A percentile compares a stretch with the other conserved stretches of the same genome.
These are phyloP conservation scores for Eulacestoma nigropectus DNA, from an alignment of 2,113 vertebrate genomes.

Conservation along the genomic window DNA sequence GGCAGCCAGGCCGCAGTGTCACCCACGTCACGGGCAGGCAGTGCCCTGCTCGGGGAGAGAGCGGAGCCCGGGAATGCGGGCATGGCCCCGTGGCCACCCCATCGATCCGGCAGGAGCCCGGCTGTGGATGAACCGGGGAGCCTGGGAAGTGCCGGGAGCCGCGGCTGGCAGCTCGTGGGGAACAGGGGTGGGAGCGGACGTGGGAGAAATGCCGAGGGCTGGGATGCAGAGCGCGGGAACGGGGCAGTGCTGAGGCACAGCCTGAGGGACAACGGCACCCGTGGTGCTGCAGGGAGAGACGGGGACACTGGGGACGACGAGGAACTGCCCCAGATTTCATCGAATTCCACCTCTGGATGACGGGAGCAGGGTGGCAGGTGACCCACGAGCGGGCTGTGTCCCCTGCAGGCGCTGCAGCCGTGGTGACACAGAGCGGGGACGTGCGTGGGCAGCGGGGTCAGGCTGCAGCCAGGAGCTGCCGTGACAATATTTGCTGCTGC, in stretches of 20 bases:
- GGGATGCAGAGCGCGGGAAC: neutral
- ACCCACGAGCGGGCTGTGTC: neutral
- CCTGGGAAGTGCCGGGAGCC: neutral
- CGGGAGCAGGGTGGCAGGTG: neutral
- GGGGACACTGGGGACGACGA: rapidly evolving
- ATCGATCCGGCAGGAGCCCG: neutral
- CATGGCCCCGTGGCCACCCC: neutral
- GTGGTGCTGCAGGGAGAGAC: rapidly evolving
- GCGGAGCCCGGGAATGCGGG: neutral
- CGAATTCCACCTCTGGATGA: rapidly evolving
- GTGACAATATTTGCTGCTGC: neutral
- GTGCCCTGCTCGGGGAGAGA: neutral
- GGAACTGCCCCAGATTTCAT: neutral
- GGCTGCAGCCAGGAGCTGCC: neutral
- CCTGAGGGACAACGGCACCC: neutral
- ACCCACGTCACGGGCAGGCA: neutral
- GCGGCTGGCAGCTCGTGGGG: rapidly evolving
- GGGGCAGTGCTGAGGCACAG: neutral
- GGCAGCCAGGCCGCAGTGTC: neutral
- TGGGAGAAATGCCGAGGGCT: neutral
- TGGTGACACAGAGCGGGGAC: rapidly evolving
- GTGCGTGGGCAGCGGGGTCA: neutral
- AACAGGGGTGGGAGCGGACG: rapidly evolving
- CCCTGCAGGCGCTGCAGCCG: neutral
- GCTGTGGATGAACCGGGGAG: rapidly evolving